Evolutionary conservation across 2,113 vertebrate genomes (phyloP), one percentile per base, ranked within the genome.

Genomic region (Siniperca knerii): DNA sequence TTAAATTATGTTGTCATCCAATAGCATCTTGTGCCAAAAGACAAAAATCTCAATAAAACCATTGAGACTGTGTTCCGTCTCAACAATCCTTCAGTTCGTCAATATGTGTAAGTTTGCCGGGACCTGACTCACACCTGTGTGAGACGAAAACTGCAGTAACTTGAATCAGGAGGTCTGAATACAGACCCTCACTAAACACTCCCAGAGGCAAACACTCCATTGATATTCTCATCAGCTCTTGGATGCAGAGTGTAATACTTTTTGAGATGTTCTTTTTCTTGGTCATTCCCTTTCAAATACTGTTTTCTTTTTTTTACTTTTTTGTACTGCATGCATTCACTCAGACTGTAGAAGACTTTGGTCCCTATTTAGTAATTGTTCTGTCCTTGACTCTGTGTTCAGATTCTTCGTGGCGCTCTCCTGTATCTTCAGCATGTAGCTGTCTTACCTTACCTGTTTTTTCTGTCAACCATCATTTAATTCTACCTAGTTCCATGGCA

Each of bases 401-500:
- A 77, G 46, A 80, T 77, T 89, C 86, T 71, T 85, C 73, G 86
- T 65, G 82, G 74, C 83, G 69, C 75, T 72, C 79, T 84, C 78
- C 83, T 64, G 81, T 57, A 65, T 84, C 87, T 91, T 91, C 89
- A 89, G 79, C 82, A 80, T 88, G 85, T 69, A 76, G 86, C 68
- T 18, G 60, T 82, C 89, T 92, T 88, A 90, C 84, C 90, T 92
- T 89, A 48, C 13, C 46, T 87, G 84, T 80, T 88, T 82, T 88
- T 75, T 84, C 79, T 85, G 62, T 91, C 87, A 89, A 88, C 83
- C 89, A 84, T 90, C 75, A 86, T 90, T 91, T 86, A 67, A 89
- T 87, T 91, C 88, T 90, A 90, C 85, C 89, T 84, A 88, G 77
- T 89, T 92, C 93, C 93, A 90, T 88, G 85, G 90, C 90, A 92